Percentiles rank a stretch among this genome's conserved stretches.
Evolutionary conservation across 2,113 vertebrate species (phyloP).

Genomic region (Micromys minutus): DNA sequence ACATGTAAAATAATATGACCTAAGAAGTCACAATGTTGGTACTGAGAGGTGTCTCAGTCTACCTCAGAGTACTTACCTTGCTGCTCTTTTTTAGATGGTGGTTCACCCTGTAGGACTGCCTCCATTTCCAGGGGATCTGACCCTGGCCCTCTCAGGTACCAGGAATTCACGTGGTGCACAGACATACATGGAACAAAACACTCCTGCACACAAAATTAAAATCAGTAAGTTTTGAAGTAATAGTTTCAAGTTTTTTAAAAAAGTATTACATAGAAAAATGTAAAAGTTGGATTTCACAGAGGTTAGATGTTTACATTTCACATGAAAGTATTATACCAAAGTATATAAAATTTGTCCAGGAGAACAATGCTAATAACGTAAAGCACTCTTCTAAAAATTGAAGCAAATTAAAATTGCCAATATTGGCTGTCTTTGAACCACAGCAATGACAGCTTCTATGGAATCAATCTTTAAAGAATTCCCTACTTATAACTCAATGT

Average conservation of each 20-base stretch:
- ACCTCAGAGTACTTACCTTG: too few relatives aligned
- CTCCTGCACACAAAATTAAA: background rate
- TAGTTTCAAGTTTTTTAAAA: background rate
- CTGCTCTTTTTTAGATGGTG: background rate
- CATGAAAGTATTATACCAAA: background rate
- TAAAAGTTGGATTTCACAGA: background rate
- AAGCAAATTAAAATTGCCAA: background rate
- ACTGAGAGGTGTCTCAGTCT: background rate
- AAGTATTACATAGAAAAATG: background rate
- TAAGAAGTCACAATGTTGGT: conserved; percentile 10
- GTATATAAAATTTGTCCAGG: background rate
- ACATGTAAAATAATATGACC: conserved; percentile 65
- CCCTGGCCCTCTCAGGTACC: background rate
- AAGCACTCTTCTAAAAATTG: background rate
- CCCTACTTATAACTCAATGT: background rate
- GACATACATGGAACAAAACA: background rate
- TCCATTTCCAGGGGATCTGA: background rate
- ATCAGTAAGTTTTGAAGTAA: background rate
- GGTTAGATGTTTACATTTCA: background rate
- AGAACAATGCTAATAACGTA: background rate
- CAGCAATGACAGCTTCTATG: background rate
- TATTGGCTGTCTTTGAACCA: background rate
- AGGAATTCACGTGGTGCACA: background rate
- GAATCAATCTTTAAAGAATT: background rate
- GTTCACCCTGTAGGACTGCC: background rate